A percentile compares a stretch with the other conserved stretches of the same genome.
These are phyloP conservation scores for Drosophila nr. fundita DNA, from an alignment of 2,888 invertebrate genomes.

Conservation along the genomic window DNA sequence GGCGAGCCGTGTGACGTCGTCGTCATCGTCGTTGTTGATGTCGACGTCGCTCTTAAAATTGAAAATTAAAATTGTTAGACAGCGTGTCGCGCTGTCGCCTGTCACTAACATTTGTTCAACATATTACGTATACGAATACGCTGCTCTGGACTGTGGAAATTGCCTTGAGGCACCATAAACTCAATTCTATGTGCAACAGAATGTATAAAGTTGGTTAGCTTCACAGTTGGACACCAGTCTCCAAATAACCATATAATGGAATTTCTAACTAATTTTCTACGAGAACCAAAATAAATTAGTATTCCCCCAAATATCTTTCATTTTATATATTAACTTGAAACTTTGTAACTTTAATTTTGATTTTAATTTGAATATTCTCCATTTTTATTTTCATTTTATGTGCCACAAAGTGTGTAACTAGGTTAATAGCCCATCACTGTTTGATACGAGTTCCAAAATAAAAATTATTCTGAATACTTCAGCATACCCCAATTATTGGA, in stretches of 20 bases:
- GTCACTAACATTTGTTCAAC: constrained; percentile 64
- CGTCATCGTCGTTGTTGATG: constrained; percentile 28
- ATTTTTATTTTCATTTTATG: neutral
- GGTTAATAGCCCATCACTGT: neutral
- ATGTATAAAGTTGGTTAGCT: neutral
- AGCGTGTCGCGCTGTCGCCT: constrained; percentile 78
- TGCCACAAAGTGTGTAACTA: too few relatives aligned
- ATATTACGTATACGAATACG: constrained; percentile 60
- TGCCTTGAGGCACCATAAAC: neutral
- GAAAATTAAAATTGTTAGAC: constrained; percentile 80
- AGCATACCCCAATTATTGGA: neutral
- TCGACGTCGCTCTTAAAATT: constrained; percentile 65
- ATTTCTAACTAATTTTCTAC: neutral
- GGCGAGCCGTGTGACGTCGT: constrained; percentile 59
- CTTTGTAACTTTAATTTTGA: neutral
- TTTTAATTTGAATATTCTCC: neutral
- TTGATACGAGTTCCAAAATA: neutral
- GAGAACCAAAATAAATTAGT: neutral
- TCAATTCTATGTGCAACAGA: neutral
- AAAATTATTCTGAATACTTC: neutral
- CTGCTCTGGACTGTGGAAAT: constrained; percentile 30
- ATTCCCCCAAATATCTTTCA: neutral
- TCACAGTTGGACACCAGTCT: neutral
- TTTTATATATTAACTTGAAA: neutral
- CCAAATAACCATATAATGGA: neutral